Evolutionary conservation across 1,140 invertebrate genomes (phyloP).

Genomic region (Tetraneura akinire): DNA sequence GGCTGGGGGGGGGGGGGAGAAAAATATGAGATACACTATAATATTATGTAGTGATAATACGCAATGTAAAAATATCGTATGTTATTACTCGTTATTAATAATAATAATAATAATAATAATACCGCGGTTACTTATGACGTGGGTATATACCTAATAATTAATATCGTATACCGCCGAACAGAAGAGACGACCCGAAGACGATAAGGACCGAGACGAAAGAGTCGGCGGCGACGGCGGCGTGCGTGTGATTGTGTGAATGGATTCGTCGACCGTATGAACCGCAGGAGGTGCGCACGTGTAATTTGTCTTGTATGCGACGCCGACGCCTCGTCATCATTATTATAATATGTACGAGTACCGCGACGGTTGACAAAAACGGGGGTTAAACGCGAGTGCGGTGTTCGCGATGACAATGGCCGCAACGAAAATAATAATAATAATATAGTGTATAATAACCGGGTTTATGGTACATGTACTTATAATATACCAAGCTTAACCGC

Average conservation of each 20-base stretch:
- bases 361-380: neutral
- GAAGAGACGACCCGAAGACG: neutral
- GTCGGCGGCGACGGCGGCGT: too few relatives aligned
- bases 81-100: too few relatives aligned
- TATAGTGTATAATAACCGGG: neutral
- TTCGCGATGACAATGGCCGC: neutral
- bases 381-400: neutral
- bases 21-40: too few relatives aligned
- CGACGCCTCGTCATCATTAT: neutral
- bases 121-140: too few relatives aligned
- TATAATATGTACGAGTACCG: neutral
- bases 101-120: too few relatives aligned
- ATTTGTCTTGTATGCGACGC: slow-evolving; percentile 11
- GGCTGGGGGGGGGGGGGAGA: too few relatives aligned
- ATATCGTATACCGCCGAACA: neutral
- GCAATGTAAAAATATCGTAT: too few relatives aligned
- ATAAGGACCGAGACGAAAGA: too few relatives aligned
- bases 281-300: slow-evolving; percentile 8
- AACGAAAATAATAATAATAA: neutral
- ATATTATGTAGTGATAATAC: too few relatives aligned
- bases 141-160: too few relatives aligned
- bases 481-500: too few relatives aligned
- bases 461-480: neutral
- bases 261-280: slow-evolving; percentile 33
- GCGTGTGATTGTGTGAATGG: neutral